Conservation (phyloP, 2,888 invertebrate genomes). For the Plagodis pulveraria region DNA sequence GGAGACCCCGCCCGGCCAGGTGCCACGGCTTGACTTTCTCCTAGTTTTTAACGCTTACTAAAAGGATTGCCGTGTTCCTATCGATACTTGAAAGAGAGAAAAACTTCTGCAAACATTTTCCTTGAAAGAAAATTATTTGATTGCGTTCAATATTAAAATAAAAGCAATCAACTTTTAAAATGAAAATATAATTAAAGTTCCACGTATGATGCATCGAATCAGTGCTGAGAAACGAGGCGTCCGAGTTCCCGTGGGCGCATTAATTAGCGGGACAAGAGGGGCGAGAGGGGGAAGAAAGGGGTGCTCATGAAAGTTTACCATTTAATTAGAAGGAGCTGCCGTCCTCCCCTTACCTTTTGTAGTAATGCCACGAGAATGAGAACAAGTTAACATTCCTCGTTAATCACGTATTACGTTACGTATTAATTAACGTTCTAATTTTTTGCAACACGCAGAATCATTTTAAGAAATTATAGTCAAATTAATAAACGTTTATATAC, state of each 20-base stretch:
- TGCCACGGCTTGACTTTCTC: constrained; percentile 70
- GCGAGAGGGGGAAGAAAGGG: constrained; percentile 52
- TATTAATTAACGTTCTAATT: constrained; percentile 43
- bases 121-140: constrained; percentile 31
- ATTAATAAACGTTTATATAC: too few species aligned
- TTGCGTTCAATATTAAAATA: constrained; percentile 19
- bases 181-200: constrained; percentile 18
- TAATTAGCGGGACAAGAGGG: constrained; percentile 73
- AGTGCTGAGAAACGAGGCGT: constrained; percentile 52
- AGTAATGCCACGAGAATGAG: constrained; percentile 71
- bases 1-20: constrained; percentile 45
- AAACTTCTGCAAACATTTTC: constrained; percentile 44
- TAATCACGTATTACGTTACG: constrained; percentile 64
- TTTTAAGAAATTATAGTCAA: too few species aligned
- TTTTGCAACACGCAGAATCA: neutral
- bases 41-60: constrained; percentile 76
- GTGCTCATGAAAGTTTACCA: constrained; percentile 83
- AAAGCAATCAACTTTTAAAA: constrained; percentile 5
- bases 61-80: constrained; percentile 82
- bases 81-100: constrained; percentile 62
- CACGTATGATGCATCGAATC: constrained; percentile 48
- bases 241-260: constrained; percentile 76
- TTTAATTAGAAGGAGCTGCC: constrained; percentile 81
- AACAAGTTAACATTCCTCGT: constrained; percentile 74
- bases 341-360: constrained; percentile 71